These are phyloP conservation scores for Chouioia cunea DNA, from an alignment of 2,888 invertebrate species.

Conservation along the genomic window DNA sequence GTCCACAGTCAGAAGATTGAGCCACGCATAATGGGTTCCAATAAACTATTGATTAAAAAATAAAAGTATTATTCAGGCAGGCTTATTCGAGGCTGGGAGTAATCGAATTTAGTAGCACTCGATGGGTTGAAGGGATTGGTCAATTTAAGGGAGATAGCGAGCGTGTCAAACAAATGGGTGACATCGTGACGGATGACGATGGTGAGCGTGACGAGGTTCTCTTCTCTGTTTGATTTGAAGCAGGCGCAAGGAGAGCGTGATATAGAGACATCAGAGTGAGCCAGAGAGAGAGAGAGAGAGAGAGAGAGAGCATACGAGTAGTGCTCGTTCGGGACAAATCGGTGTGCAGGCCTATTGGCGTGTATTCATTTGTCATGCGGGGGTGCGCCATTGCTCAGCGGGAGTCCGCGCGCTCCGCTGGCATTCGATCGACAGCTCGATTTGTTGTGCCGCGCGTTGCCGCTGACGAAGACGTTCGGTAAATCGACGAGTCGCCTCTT, in stretches of 20 bases:
- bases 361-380: conserved; percentile 63
- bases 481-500: conserved; percentile 15
- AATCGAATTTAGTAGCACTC: too few species aligned
- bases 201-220: conserved; percentile 60
- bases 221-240: conserved; percentile 53
- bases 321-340: conserved; percentile 51
- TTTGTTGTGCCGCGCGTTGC: conserved; percentile 33
- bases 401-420: conserved; percentile 51
- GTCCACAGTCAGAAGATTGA: conserved; percentile 33
- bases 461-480: conserved; percentile 47
- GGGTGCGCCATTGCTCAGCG: conserved; percentile 56
- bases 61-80: too few species aligned
- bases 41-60: conserved; percentile 64
- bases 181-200: conserved; percentile 62
- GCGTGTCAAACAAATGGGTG: conserved; percentile 65
- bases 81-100: too few species aligned
- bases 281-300: too few species aligned
- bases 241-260: conserved; percentile 43
- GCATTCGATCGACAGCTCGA: conserved; percentile 54
- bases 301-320: conserved; percentile 45
- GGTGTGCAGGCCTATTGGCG: conserved; percentile 54
- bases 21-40: conserved; percentile 57
- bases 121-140: too few species aligned
- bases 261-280: conserved; percentile 67
- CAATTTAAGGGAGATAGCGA: conserved; percentile 12